Evolutionary conservation across 2,797 vertebrate species (phyloP), one percentile per base, ranked within the genome.

Genomic region (Tadarida brasiliensis): DNA sequence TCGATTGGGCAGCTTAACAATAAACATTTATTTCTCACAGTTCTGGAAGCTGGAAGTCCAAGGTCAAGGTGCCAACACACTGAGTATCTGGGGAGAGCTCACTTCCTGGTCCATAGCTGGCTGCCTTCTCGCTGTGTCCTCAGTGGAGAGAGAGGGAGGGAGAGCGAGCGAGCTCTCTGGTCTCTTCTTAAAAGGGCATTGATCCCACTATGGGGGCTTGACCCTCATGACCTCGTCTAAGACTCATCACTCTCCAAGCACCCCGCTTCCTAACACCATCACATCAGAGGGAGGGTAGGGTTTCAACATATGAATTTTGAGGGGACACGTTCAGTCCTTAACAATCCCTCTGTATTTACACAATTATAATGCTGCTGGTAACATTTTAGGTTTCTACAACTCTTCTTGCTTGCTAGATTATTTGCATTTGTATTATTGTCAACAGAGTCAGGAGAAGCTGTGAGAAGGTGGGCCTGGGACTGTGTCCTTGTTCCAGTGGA

Each of bases 371-470:
- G 81, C n/a, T 10, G 4, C 35, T 26, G 14, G 6, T 22, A 22
- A 5, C 14, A 16, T 11, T 30, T 74, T 26, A 30, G 44, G 57
- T 8, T 35, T 17, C 7, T 30, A 17, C 19, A 47, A 22, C 54
- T 16, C 70, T 28, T 87, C 61, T 24, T 35, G n/a, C 22, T 30
- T 5, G 3, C n/a, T 30, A 0, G 54, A 3, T 68, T 15, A 22
- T n/a, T 76, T 26, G 2, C 19, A 19, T 3, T 0, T 44, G 5
- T 47, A 4, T 51, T 28, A 30, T 10, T 2, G 11, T 20, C 83
- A 17, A 0, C 7, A 2, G 14, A 61, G 56, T 33, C 9, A 3
- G 51, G 44, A 10, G 5, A 10, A 5, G 7, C 9, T 51, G 7
- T 0, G 17, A 65, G 51, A 33, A 22, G 28, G 39, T 20, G 54